phyloP scores from a whole-genome alignment of 1,140 invertebrate genomes.

The Drosophila rhopaloa region DNA sequence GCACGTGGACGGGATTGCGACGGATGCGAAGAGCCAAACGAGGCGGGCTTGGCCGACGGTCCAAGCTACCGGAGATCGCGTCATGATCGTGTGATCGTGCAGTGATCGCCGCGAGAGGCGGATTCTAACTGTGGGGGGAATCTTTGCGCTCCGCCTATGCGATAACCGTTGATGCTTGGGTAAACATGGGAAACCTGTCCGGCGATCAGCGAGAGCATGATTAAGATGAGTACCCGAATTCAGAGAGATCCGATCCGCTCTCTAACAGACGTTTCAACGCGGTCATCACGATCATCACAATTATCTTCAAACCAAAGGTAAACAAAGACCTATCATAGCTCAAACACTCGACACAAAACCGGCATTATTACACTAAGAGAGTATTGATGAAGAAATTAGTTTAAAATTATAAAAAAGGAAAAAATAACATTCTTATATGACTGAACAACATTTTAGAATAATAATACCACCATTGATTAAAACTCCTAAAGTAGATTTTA shows the following conservation, averaged over 20 bases:
- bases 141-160: constrained; percentile 19
- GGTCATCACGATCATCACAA: constrained; percentile 12
- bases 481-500: too few relatives aligned
- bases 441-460: too few relatives aligned
- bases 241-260: constrained; percentile 8
- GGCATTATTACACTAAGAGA: constrained; percentile 1
- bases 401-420: neutral
- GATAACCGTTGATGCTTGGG: constrained; percentile 36
- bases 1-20: constrained; percentile 13
- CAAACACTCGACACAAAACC: neutral
- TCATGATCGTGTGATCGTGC: constrained; percentile 47
- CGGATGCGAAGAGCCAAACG: constrained; percentile 16
- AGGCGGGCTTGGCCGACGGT: neutral
- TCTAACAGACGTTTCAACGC: neutral
- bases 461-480: too few relatives aligned
- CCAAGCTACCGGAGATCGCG: constrained; percentile 35
- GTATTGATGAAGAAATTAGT: neutral
- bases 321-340: constrained; percentile 8
- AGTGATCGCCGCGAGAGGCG: constrained; percentile 36
- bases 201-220: constrained; percentile 4
- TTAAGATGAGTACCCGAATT: neutral
- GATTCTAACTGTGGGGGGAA: constrained; percentile 62
- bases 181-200: constrained; percentile 64
- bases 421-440: too few relatives aligned
- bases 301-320: constrained; percentile 18